phyloP scores from a whole-genome alignment of 2,888 invertebrate species.

The Congeria kusceri region DNA sequence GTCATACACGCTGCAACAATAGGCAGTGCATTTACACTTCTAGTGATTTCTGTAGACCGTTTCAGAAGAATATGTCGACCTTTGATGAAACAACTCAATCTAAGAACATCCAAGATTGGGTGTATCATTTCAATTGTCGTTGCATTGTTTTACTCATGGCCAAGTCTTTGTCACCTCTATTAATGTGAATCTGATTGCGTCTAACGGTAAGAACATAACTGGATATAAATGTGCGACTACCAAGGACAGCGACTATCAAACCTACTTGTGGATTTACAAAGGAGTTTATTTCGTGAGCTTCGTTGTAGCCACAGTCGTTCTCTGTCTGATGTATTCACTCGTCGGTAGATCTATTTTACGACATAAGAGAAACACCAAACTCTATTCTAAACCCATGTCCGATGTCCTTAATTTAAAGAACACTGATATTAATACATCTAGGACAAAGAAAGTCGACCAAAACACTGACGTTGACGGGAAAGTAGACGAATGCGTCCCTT shows the following conservation, averaged over 20 bases:
- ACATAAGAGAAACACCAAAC: conserved; percentile 5
- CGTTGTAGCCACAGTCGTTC: conserved; percentile 1
- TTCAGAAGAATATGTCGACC: conserved; percentile 28
- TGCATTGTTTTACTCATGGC: conserved; percentile 1
- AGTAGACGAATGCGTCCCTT: too few species aligned
- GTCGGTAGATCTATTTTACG: conserved; percentile 26
- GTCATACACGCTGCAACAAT: conserved; percentile 16
- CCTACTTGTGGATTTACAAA: conserved; percentile 35
- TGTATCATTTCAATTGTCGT: not conserved
- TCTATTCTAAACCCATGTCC: not conserved
- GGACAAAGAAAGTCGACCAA: not conserved
- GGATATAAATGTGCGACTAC: conserved; percentile 48
- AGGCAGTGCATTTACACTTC: conserved; percentile 18
- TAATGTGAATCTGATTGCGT: not conserved
- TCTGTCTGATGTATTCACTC: conserved; percentile 36
- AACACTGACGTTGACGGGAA: too few species aligned
- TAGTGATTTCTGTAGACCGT: conserved; percentile 32
- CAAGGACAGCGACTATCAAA: conserved; percentile 23
- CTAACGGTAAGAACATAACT: not conserved
- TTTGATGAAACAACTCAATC: conserved; percentile 12
- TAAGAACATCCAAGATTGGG: not conserved
- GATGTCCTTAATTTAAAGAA: not conserved
- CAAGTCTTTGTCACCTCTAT: conserved; percentile 14
- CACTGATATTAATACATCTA: not conserved
- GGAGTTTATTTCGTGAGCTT: conserved; percentile 35